phyloP scores from a whole-genome alignment of 2,113 vertebrate genomes.

The Patagioenas fasciata region DNA sequence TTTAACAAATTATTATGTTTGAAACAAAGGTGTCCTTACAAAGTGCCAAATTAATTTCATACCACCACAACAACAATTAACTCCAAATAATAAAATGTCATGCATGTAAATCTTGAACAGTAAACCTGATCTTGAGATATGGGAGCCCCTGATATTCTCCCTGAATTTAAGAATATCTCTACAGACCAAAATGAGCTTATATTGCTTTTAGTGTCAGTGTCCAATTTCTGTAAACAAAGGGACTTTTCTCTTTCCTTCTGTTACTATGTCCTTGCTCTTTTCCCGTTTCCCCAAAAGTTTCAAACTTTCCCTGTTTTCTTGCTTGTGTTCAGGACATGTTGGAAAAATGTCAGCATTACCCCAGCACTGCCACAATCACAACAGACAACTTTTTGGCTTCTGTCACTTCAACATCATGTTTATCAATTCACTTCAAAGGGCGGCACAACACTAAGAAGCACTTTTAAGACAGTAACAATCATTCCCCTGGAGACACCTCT shows the following conservation, averaged over 20 bases:
- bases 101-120: neutral
- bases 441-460: neutral
- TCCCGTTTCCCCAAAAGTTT: neutral
- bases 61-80: neutral
- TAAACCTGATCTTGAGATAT: neutral
- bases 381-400: neutral
- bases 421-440: neutral
- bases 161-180: neutral
- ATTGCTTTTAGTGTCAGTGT: fast-evolving
- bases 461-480: neutral
- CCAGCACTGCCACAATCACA: neutral
- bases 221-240: neutral
- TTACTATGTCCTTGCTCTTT: neutral
- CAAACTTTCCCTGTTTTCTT: neutral
- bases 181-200: neutral
- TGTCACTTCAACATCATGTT: neutral
- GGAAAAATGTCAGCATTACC: neutral
- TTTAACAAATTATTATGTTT: neutral
- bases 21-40: neutral
- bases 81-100: neutral
- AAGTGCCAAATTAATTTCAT: neutral
- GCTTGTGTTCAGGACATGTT: neutral
- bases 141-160: neutral
- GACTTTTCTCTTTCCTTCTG: neutral
- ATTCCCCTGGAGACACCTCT: neutral